A percentile compares a stretch with the other conserved stretches of the same genome.
Evolutionary conservation across 2,888 invertebrate species (phyloP).

Genomic region (Drosophila paramelanica): DNA sequence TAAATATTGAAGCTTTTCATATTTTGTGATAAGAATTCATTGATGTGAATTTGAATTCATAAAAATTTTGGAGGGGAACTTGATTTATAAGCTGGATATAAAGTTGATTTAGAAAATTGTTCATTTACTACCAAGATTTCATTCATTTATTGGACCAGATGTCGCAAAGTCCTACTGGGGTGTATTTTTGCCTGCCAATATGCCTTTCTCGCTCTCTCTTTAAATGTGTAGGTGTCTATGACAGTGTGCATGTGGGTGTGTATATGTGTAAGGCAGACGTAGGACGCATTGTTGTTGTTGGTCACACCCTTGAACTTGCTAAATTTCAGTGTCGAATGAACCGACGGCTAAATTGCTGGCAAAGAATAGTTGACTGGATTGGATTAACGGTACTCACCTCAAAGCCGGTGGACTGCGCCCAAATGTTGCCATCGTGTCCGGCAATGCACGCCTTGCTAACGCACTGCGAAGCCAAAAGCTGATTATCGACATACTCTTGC

Average conservation of each 20-base stretch:
- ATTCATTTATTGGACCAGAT: not conserved
- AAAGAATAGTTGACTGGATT: slow-evolving; percentile 15
- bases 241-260: slow-evolving; percentile 18
- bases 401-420: slow-evolving; percentile 97
- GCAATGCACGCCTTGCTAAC: slow-evolving; percentile 97
- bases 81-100: not conserved
- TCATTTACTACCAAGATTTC: not conserved
- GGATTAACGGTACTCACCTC: slow-evolving; percentile 90
- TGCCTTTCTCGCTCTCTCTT: slow-evolving; percentile 19
- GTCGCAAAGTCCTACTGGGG: slow-evolving; percentile 30
- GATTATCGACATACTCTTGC: slow-evolving; percentile 99
- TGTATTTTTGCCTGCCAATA: slow-evolving; percentile 17
- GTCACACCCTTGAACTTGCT: slow-evolving; percentile 85
- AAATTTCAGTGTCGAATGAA: slow-evolving; percentile 42
- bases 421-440: slow-evolving; percentile 97
- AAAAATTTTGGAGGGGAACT: too few species aligned
- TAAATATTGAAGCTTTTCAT: too few species aligned
- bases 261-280: slow-evolving; percentile 14
- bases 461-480: slow-evolving; percentile 97
- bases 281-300: slow-evolving; percentile 63
- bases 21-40: too few species aligned
- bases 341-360: slow-evolving; percentile 15
- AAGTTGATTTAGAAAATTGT: not conserved
- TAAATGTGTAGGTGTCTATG: slow-evolving; percentile 30
- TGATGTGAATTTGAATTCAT: too few species aligned